Evolutionary conservation across 2,113 vertebrate genomes (phyloP), one percentile per base, ranked within the genome.

Genomic region (Muntiacus muntjak): DNA sequence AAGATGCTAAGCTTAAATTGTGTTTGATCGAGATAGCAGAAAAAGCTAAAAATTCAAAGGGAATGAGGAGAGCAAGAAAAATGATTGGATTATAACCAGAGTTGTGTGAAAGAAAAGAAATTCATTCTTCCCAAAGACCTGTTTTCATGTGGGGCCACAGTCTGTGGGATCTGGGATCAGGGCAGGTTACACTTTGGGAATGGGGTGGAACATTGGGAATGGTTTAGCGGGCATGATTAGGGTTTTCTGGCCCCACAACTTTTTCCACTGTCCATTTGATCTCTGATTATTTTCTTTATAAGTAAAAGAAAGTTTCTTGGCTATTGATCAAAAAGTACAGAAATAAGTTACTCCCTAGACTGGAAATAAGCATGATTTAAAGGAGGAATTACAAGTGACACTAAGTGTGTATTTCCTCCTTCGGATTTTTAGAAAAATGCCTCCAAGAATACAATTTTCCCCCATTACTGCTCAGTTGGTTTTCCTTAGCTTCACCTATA

Each of bases 221-320:
- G 43, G 14, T 17, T 8, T 6, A 10, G 6, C 1, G 11, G 3
- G 2, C 6, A 13, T 0, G 3, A 43, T 54, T 57, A 78, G 14
- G 43, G 21, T 19, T 50, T 47, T 64, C 67, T 64, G 21, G 9
- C 25, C 33, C 25, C 25, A 26, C 25, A 58, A 30, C 1, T 25
- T 52, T 92, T 79, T 62, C 12, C 12, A 13, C 45, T 88, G 50
- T 92, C 57, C 9, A 1, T 52, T 58, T 81, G 21, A n/a, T 76
- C 43, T 83, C 55, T 94, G 40, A 21, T 71, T 71, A 36, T 71
- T 71, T 86, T 88, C 84, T 71, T 93, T 84, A 58, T 33, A 91
- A 87, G 40, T 17, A 74, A 90, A 90, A 91, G 60, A 86, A 74
- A 76, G n/a, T 36, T 71, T 92, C 57, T 97, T 98, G 74, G 28